phyloP scores from a whole-genome alignment of 2,888 invertebrate species.

The Hedya salicella region DNA sequence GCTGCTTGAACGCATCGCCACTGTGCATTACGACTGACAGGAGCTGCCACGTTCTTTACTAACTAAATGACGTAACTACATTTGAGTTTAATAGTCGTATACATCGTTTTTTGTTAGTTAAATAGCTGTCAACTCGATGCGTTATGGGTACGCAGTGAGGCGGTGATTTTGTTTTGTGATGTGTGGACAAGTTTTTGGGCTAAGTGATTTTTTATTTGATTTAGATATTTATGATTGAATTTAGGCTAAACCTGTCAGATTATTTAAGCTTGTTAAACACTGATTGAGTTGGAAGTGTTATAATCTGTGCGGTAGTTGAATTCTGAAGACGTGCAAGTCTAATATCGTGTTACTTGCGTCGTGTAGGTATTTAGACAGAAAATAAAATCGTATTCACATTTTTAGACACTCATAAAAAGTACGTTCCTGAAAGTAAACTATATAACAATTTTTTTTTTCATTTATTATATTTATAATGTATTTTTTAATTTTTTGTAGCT shows the following conservation, averaged over 20 bases:
- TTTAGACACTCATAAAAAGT: too few species aligned
- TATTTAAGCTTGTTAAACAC: conserved; percentile 7
- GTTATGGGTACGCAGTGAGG: conserved; percentile 22
- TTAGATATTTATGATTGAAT: background rate
- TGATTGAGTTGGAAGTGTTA: background rate
- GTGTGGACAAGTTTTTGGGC: conserved; percentile 32
- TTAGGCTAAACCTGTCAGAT: conserved; percentile 11
- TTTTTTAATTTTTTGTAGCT: too few species aligned
- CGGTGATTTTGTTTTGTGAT: conserved; percentile 29
- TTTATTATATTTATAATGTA: too few species aligned
- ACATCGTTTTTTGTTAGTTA: background rate
- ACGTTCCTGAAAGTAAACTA: too few species aligned
- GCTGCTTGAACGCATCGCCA: conserved; percentile 23
- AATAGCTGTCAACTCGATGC: conserved; percentile 29
- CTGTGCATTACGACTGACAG: conserved; percentile 39
- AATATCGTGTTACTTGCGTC: background rate
- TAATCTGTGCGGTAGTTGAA: background rate
- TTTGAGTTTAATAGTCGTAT: background rate
- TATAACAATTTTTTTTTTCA: too few species aligned
- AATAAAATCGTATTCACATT: too few species aligned
- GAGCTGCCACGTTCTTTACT: background rate
- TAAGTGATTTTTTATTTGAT: conserved; percentile 21
- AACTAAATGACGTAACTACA: background rate
- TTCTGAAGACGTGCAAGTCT: background rate
- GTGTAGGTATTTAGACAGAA: too few species aligned